Conservation (phyloP, 2,888 invertebrate genomes). For the Ophion slaviceki region DNA sequence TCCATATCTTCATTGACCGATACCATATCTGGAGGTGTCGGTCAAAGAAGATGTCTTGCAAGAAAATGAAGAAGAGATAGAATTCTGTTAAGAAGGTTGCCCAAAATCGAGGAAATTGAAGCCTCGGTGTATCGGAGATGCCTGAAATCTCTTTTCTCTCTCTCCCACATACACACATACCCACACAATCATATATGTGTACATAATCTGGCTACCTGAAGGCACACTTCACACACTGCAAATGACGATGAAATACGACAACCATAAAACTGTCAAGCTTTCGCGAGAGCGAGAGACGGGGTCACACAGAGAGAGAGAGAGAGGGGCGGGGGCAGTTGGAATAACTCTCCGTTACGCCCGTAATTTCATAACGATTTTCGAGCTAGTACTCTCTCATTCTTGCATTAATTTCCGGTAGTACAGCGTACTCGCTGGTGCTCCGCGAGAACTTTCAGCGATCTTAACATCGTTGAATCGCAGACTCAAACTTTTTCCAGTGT, state of each 20-base stretch:
- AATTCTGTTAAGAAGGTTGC: neutral
- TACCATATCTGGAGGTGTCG: too few relatives aligned
- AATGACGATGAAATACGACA: slow-evolving; percentile 74
- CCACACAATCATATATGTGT: neutral
- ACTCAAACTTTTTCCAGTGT: slow-evolving; percentile 53
- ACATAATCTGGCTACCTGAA: slow-evolving; percentile 20
- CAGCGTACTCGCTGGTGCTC: slow-evolving; percentile 21
- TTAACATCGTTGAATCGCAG: slow-evolving; percentile 50
- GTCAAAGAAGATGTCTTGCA: neutral
- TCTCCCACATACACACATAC: neutral
- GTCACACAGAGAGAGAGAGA: slow-evolving; percentile 1
- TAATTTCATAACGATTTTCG: slow-evolving; percentile 66
- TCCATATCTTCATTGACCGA: too few relatives aligned
- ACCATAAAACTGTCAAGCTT: slow-evolving; percentile 68
- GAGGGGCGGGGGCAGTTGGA: slow-evolving; percentile 21
- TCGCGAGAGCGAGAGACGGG: slow-evolving; percentile 7
- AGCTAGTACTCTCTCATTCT: slow-evolving; percentile 46
- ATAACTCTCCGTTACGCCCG: slow-evolving; percentile 60
- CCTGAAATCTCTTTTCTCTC: neutral
- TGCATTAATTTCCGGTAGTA: slow-evolving; percentile 56
- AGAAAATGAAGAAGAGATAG: neutral
- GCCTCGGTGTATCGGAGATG: neutral
- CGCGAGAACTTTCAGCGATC: slow-evolving; percentile 56
- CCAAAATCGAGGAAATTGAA: neutral
- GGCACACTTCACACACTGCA: slow-evolving; percentile 61